phyloP scores from a whole-genome alignment of 1,140 invertebrate species.

The Drosophila kanapiae region DNA sequence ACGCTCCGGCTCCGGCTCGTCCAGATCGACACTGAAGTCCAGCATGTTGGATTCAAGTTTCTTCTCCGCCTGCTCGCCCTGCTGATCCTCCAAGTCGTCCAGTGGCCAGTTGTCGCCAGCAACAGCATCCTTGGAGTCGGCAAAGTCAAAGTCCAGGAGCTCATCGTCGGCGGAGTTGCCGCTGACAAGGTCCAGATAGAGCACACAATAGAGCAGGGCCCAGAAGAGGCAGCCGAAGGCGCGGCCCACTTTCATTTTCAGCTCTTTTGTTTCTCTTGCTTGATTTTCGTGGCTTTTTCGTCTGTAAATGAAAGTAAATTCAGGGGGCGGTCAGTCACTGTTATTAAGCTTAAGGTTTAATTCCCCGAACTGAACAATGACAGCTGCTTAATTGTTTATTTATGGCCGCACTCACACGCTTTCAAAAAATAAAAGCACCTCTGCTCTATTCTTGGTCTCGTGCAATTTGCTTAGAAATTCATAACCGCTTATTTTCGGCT shows the following conservation, averaged over 20 bases:
- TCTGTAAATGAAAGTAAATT: slow-evolving; percentile 69
- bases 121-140: slow-evolving; percentile 51
- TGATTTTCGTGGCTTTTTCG: slow-evolving; percentile 31
- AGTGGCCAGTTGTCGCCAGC: slow-evolving; percentile 61
- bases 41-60: slow-evolving; percentile 73
- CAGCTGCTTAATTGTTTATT: slow-evolving; percentile 54
- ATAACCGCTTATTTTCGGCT: slow-evolving; percentile 51
- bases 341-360: slow-evolving; percentile 64
- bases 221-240: slow-evolving; percentile 71
- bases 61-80: slow-evolving; percentile 44
- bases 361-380: slow-evolving; percentile 45
- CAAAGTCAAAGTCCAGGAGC: slow-evolving; percentile 76
- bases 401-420: slow-evolving; percentile 53
- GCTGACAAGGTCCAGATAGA: slow-evolving; percentile 66
- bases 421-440: slow-evolving; percentile 37
- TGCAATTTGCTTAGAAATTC: slow-evolving; percentile 36
- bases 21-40: slow-evolving; percentile 71
- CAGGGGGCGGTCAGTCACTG: slow-evolving; percentile 64
- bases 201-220: slow-evolving; percentile 76
- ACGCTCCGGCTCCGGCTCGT: slow-evolving; percentile 67
- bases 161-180: slow-evolving; percentile 59
- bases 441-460: slow-evolving; percentile 51
- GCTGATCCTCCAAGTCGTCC: slow-evolving; percentile 39
- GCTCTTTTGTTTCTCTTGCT: slow-evolving; percentile 29
- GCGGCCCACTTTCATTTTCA: slow-evolving; percentile 74